Percentiles rank a stretch among this genome's conserved stretches.
Evolutionary conservation across 2,888 invertebrate genomes (phyloP).

Genomic region (Nymphalis urticae): DNA sequence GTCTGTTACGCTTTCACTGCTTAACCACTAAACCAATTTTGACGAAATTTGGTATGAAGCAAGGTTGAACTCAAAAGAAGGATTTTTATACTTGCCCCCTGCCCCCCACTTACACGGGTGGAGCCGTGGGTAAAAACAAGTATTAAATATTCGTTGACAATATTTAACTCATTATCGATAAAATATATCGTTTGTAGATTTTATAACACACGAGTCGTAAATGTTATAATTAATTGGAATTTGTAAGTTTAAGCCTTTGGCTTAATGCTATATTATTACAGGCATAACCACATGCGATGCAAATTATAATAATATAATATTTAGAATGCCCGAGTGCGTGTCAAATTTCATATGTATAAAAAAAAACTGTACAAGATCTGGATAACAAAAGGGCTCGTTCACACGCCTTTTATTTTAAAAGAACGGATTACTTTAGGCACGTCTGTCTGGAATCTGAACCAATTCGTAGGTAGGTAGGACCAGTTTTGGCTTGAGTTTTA

Average conservation of each 20-base stretch:
- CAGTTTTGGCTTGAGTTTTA: constrained; percentile 39
- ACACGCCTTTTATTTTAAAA: constrained; percentile 28
- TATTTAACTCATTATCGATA: constrained; percentile 1
- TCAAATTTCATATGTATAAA: constrained; percentile 6
- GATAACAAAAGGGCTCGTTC: constrained; percentile 19
- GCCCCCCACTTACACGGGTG: no score
- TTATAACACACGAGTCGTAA: neutral
- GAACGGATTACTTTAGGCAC: constrained; percentile 26
- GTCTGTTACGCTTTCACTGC: no score
- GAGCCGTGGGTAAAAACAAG: no score
- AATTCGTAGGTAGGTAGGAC: constrained; percentile 36
- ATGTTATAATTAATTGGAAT: neutral
- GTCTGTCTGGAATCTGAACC: constrained; percentile 30
- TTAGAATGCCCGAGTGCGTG: constrained; percentile 3
- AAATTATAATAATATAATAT: neutral
- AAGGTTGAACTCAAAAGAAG: no score
- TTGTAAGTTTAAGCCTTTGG: neutral
- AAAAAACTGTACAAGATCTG: constrained; percentile 5
- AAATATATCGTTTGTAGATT: neutral
- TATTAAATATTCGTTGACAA: neutral
- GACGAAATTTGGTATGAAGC: no score
- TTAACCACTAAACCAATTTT: no score
- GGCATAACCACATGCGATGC: neutral
- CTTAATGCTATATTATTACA: neutral
- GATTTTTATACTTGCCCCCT: no score